A percentile compares a stretch with the other conserved stretches of the same genome.
phyloP scores from a whole-genome alignment of 2,113 vertebrate species.

The Damaliscus lunatus region DNA sequence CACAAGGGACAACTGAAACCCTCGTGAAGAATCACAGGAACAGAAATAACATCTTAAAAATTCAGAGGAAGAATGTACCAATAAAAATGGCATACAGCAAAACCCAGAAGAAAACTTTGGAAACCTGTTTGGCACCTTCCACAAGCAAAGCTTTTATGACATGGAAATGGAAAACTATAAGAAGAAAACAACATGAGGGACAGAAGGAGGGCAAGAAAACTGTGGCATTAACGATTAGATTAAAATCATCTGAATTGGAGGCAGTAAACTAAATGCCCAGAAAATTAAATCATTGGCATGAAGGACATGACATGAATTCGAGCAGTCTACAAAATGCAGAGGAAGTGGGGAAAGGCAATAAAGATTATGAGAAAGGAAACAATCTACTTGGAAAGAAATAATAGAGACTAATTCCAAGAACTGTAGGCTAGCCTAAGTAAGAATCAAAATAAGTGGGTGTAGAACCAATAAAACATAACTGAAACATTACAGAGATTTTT shows the following conservation, averaged over 20 bases:
- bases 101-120: not conserved
- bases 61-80: not conserved
- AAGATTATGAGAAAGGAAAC: slow-evolving; percentile 60
- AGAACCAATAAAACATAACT: not conserved
- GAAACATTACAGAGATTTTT: not conserved
- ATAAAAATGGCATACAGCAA: not conserved
- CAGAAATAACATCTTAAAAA: not conserved
- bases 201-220: not conserved
- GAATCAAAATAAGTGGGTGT: not conserved
- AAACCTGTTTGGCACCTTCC: not conserved
- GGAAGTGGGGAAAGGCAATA: slow-evolving; percentile 48
- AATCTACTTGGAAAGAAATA: slow-evolving; percentile 34
- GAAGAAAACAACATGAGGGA: not conserved
- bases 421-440: not conserved
- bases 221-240: not conserved
- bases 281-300: slow-evolving; percentile 39
- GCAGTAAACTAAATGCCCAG: slow-evolving; percentile 12
- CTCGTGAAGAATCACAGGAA: not conserved
- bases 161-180: not conserved
- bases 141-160: not conserved
- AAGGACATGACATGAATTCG: not conserved
- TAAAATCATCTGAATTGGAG: slow-evolving; percentile 5
- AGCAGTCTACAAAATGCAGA: not conserved
- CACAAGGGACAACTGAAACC: not conserved
- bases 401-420: not conserved